Conservation (phyloP, 2,797 vertebrate species). For the Manis crassicaudata region DNA sequence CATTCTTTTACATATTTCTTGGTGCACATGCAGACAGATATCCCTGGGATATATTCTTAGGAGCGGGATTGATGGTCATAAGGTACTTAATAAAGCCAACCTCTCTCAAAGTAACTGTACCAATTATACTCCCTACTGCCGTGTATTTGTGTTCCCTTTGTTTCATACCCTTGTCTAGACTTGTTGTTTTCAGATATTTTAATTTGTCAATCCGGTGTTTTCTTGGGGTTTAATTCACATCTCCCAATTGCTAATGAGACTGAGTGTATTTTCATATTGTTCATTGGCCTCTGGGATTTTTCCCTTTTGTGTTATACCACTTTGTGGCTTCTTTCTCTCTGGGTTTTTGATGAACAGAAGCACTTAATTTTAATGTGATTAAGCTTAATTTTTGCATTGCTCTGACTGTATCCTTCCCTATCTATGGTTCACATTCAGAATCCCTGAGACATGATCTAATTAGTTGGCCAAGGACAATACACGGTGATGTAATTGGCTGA, state of each 20-base stretch:
- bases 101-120: not conserved
- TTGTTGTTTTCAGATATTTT: not conserved
- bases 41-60: not conserved
- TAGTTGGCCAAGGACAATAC: not conserved
- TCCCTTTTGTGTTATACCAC: not conserved
- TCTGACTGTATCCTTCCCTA: not conserved
- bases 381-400: not conserved
- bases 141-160: not conserved
- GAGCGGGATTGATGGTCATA: not conserved
- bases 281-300: constrained; percentile 9
- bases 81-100: not conserved
- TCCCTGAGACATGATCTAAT: not conserved
- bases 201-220: not conserved
- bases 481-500: not conserved
- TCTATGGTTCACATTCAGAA: not conserved
- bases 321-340: not conserved
- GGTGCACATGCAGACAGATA: not conserved
- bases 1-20: not conserved
- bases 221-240: not conserved
- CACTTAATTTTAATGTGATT: not conserved
- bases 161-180: not conserved
- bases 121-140: not conserved
- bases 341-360: not conserved
- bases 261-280: not conserved
- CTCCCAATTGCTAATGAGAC: not conserved